Evolutionary conservation across 2,113 vertebrate species (phyloP), one percentile per base, ranked within the genome.

Genomic region (Dendrocopos noguchii): DNA sequence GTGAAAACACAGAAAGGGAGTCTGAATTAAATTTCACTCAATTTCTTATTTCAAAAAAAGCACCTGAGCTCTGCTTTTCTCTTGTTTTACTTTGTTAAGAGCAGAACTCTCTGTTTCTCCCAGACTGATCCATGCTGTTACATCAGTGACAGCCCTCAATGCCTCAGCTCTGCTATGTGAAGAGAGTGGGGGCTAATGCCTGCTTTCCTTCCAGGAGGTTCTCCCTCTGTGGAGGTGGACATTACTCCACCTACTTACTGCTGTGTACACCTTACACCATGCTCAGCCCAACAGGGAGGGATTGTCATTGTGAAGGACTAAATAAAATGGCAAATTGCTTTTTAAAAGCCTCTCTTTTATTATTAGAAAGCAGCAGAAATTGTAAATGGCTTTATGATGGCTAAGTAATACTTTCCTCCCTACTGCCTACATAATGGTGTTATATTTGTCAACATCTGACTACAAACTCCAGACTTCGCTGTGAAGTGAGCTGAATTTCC

Each of bases 391-490:
- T 92, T 82, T 64, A 27, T 66, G 72, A 60, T 46, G 68, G 8
- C 34, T 80, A 53, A 92, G 44, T 61, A 90, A 77, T 47, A 42
- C 21, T 76, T 76, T 90, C 33, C 29, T 71, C 44, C 57, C 78
- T 57, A 59, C 85, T 61, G 66, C 33, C 61, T 71, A 13, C 29
- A 19, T 56, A 79, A 64, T 29, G 39, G 7, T 74, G 25, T 50
- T 84, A 72, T 70, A 78, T 68, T 81, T 95, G 84, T 90, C 88
- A 90, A 85, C 84, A 74, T 73, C 71, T 76, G 65, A 70, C 47
- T 61, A 75, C 90, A 87, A 90, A 76, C 59, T 89, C 66, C 91
- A 82, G 78, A 47, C 11, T 76, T 72, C 52, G 66, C 24, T 61
- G 63, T 67, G 52, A 75, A 86, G 46, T 29, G 27, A 96, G 55